Evolutionary conservation across 2,113 vertebrate species (phyloP).

Genomic region (Echinops telfairi): DNA sequence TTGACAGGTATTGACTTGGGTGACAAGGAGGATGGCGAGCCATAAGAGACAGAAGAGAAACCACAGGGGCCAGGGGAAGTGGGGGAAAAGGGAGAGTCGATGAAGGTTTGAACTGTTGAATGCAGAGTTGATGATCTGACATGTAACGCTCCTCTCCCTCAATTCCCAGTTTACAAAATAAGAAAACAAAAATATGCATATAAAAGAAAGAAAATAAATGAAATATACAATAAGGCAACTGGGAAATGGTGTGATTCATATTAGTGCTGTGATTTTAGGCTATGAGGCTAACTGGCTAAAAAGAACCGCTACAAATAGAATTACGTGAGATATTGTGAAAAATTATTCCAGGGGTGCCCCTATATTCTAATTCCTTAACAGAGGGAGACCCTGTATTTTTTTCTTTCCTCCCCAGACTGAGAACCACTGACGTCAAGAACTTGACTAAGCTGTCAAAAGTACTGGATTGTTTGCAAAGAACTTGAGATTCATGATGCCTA

Average conservation of each 20-base stretch:
- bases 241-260: background rate
- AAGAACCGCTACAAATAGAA: conserved; percentile 1
- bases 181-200: too few relatives aligned
- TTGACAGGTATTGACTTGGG: too few relatives aligned
- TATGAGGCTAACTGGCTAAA: background rate
- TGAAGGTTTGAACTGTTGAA: too few relatives aligned
- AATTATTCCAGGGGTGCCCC: background rate
- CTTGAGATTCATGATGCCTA: conserved; percentile 48
- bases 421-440: conserved; percentile 49
- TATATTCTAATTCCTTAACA: conserved; percentile 15
- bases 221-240: background rate
- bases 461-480: conserved; percentile 49
- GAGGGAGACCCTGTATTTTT: background rate
- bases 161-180: too few relatives aligned
- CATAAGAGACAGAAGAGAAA: too few relatives aligned
- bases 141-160: too few relatives aligned
- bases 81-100: too few relatives aligned
- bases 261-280: background rate
- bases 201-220: background rate
- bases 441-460: conserved; percentile 1
- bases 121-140: too few relatives aligned
- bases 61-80: too few relatives aligned
- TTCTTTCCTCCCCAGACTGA: background rate
- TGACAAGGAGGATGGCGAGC: too few relatives aligned
- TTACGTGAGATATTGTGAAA: background rate